Evolutionary conservation across 2,888 invertebrate species (phyloP), one percentile per base, ranked within the genome.

Genomic region (Cepaea hortensis): DNA sequence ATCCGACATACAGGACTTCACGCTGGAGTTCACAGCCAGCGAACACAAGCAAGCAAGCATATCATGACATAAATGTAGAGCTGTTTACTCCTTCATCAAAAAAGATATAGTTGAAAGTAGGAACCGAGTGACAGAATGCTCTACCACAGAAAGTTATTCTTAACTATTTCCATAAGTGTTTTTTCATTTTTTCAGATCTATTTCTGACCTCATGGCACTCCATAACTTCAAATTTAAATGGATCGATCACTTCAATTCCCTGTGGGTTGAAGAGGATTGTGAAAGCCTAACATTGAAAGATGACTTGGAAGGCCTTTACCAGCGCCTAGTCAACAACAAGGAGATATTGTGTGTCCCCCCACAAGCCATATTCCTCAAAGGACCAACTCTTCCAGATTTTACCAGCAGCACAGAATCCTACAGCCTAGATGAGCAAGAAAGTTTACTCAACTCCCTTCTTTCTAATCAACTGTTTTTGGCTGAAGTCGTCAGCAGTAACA

Each of bases 191-290:
- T 18, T 23, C 1, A 23, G 11, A 73, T 23, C 23, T 35, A 13
- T 23, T n/a, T n/a, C 11, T 7, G 4, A 5, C 48, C 23, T 9
- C 3, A 89, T 88, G 81, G 87, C 88, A 3, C 87, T 85, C 3
- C 90, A 89, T 65, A 90, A 89, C 65, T 87, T 94, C 15, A 94
- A 95, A 89, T 89, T 93, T 61, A 95, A 95, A 91, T 96, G 96
- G 95, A 94, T 95, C 76, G 96, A 96, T 87, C 96, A 96, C 90
- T 95, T 95, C 79, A 96, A 96, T 92, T 94, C 95, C 81, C 94
- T 95, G 46, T 96, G 96, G 96, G 95, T 95, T n/a, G 92, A 94
- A 85, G 96, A 96, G 92, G 95, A 95, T 89, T 95, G 95, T 90
- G 96, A 96, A 92, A 94, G 93, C 87, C 94, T 96, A 87, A 95